phyloP scores from a whole-genome alignment of 1,140 invertebrate genomes.

The Drosophila arawakana region DNA sequence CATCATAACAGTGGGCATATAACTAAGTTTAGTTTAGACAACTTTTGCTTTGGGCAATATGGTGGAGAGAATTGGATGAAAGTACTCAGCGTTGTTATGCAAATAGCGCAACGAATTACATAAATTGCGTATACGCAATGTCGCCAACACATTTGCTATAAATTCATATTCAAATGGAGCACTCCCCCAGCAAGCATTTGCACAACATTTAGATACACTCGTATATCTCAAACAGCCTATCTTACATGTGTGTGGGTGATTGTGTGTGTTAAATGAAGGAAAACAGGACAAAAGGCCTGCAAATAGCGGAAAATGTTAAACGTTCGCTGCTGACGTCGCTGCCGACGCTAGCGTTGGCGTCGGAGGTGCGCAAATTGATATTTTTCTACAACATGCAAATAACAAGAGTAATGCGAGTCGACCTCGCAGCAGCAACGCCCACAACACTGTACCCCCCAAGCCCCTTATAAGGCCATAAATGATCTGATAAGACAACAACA shows the following conservation, averaged over 20 bases:
- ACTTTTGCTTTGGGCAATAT: constrained; percentile 21
- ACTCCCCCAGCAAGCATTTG: constrained; percentile 54
- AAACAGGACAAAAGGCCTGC: constrained; percentile 70
- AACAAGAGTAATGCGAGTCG: constrained; percentile 72
- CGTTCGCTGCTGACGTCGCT: constrained; percentile 45
- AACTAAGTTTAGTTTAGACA: constrained; percentile 10
- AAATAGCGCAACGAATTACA: constrained; percentile 77
- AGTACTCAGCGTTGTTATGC: constrained; percentile 73
- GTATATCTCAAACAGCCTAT: constrained; percentile 40
- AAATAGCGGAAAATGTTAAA: constrained; percentile 83
- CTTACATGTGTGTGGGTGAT: constrained; percentile 12
- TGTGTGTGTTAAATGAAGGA: constrained; percentile 67
- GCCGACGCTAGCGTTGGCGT: constrained; percentile 37
- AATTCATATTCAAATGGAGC: constrained; percentile 77
- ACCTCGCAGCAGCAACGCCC: constrained; percentile 20
- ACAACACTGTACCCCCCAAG: neutral
- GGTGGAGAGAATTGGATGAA: neutral
- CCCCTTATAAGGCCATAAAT: constrained; percentile 58
- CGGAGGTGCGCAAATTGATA: constrained; percentile 81
- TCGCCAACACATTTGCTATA: constrained; percentile 70
- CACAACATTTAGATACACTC: constrained; percentile 76
- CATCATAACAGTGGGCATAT: constrained; percentile 33
- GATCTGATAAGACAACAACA: constrained; percentile 83
- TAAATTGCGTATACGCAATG: constrained; percentile 79
- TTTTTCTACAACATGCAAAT: constrained; percentile 83